phyloP scores from a whole-genome alignment of 2,113 vertebrate genomes.

The Bostrychus sinensis region DNA sequence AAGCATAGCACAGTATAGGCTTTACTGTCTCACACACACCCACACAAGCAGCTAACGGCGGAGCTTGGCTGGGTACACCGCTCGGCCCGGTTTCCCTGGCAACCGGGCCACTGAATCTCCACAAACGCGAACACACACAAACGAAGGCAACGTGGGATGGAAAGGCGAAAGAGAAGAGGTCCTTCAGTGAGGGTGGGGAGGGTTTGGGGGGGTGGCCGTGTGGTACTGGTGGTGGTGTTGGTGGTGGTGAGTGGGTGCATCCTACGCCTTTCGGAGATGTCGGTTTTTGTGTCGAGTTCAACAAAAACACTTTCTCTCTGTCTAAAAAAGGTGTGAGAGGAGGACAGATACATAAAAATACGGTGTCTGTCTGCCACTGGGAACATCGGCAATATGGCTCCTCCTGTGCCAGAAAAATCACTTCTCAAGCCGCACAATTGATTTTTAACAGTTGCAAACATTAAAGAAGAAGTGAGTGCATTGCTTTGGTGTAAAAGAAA shows the following conservation, averaged over 20 bases:
- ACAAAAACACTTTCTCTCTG: conserved; percentile 31
- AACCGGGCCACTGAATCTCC: conserved; percentile 78
- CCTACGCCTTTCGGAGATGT: conserved; percentile 24
- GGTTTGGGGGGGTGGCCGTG: conserved; percentile 46
- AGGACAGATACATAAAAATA: background rate
- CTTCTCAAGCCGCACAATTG: background rate
- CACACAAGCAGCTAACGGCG: conserved; percentile 69
- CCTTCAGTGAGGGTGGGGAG: too few species aligned
- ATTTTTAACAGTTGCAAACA: background rate
- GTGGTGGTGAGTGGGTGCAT: conserved; percentile 25
- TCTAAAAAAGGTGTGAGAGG: conserved; percentile 15
- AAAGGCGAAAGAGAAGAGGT: conserved; percentile 61
- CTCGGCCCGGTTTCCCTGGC: conserved; percentile 79
- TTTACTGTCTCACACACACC: conserved; percentile 77
- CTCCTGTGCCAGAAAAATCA: background rate
- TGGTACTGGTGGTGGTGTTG: conserved; percentile 13
- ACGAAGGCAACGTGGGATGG: conserved; percentile 69
- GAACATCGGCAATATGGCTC: conserved; percentile 12
- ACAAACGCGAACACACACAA: background rate
- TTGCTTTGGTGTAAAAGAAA: too few species aligned
- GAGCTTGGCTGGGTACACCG: conserved; percentile 72
- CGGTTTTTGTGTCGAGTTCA: conserved; percentile 45
- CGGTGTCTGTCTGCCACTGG: conserved; percentile 29
- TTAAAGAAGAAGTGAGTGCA: background rate
- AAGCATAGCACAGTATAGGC: conserved; percentile 69